Conservation (phyloP, 1,140 invertebrate species). For the Latrodectus geometricus region DNA sequence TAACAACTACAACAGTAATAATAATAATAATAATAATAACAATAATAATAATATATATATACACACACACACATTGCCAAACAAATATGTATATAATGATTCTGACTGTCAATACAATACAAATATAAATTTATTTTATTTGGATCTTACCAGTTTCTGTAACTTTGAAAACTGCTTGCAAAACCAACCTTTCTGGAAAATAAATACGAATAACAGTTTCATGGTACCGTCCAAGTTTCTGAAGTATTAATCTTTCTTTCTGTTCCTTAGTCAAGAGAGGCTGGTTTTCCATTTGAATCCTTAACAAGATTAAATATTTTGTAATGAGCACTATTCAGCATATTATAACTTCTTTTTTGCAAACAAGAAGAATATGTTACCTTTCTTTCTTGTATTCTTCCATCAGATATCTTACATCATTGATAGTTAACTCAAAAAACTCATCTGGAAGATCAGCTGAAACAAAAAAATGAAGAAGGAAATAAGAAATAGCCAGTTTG, state of each 20-base stretch:
- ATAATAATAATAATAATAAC: no score
- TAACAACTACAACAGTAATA: no score
- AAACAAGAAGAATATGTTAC: conserved; percentile 64
- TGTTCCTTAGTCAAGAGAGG: conserved; percentile 77
- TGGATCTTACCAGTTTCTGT: conserved; percentile 72
- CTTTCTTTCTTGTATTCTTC: conserved; percentile 76
- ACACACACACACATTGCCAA: no score
- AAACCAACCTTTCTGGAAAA: conserved; percentile 82
- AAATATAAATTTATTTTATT: no score
- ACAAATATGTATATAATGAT: no score
- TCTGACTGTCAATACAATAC: no score
- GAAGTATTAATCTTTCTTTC: conserved; percentile 75
- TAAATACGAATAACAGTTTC: conserved; percentile 81
- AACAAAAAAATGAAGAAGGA: conserved; percentile 44
- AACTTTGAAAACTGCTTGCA: conserved; percentile 83
- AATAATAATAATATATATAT: no score
- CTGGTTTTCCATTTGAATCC: conserved; percentile 73
- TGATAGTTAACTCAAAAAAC: conserved; percentile 84
- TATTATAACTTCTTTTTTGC: background rate
- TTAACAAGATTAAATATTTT: conserved; percentile 57
- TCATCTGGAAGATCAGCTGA: conserved; percentile 80
- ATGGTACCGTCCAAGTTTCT: conserved; percentile 77
- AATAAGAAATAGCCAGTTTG: background rate
- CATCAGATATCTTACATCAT: conserved; percentile 80
- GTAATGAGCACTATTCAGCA: background rate